A percentile compares a stretch with the other conserved stretches of the same genome.
These are phyloP conservation scores for Plectrocnemia conspersa DNA, from an alignment of 1,140 invertebrate species.

Conservation along the genomic window DNA sequence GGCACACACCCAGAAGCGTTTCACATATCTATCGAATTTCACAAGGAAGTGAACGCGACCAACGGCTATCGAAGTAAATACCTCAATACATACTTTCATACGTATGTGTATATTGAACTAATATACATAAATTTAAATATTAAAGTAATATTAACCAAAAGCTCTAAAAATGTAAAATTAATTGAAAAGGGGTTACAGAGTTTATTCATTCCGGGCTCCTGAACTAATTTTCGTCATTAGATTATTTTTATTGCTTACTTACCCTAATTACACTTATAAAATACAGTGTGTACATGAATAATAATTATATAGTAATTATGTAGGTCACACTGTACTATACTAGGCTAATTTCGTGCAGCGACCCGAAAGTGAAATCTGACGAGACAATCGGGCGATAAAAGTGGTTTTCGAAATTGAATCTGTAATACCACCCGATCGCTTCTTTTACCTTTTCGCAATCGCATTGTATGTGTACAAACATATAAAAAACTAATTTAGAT, in stretches of 20 bases:
- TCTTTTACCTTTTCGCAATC: background rate
- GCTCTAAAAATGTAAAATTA: too few species aligned
- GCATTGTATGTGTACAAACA: too few species aligned
- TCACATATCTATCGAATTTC: slow-evolving; percentile 3
- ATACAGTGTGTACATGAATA: background rate
- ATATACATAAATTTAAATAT: too few species aligned
- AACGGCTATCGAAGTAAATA: background rate
- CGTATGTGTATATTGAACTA: too few species aligned
- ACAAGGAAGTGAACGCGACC: background rate
- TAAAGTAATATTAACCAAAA: too few species aligned
- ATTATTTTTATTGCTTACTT: too few species aligned
- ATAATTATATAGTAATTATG: background rate
- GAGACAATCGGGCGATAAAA: background rate
- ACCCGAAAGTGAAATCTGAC: slow-evolving; percentile 1
- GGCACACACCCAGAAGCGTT: background rate
- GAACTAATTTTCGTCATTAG: too few species aligned
- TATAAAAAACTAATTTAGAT: background rate
- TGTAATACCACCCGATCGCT: background rate
- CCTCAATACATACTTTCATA: too few species aligned
- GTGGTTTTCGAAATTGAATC: background rate
- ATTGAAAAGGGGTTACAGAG: too few species aligned
- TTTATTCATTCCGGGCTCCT: too few species aligned
- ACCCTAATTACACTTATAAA: background rate
- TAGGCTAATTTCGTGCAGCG: background rate
- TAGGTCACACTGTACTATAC: background rate